phyloP scores from a whole-genome alignment of 2,888 invertebrate genomes.

The Latrodectus elegans region DNA sequence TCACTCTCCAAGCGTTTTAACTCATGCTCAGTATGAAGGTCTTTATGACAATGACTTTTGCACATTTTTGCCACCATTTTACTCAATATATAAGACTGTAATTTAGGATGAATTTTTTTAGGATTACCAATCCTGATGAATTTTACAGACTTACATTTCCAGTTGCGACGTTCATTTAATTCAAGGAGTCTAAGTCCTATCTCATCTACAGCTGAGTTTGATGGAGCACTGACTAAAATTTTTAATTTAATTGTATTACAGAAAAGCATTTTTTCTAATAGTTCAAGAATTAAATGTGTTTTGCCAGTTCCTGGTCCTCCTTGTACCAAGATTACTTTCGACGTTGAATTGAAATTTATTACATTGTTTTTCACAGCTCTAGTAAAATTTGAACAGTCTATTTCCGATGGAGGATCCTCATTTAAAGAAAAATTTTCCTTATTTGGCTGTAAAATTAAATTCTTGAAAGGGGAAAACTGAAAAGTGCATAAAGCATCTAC shows the following conservation, averaged over 20 bases:
- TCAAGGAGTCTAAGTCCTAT: slow-evolving; percentile 81
- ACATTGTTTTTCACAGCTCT: slow-evolving; percentile 79
- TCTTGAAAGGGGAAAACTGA: slow-evolving; percentile 79
- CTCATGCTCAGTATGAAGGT: background rate
- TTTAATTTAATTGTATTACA: slow-evolving; percentile 72
- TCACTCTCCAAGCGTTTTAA: background rate
- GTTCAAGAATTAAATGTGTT: slow-evolving; percentile 84
- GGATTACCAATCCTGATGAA: slow-evolving; percentile 82
- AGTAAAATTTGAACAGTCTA: slow-evolving; percentile 78
- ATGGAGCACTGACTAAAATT: slow-evolving; percentile 88
- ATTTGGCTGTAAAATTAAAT: slow-evolving; percentile 79
- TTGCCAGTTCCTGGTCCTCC: slow-evolving; percentile 93
- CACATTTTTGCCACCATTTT: background rate
- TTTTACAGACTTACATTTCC: slow-evolving; percentile 77
- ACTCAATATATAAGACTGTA: slow-evolving; percentile 79
- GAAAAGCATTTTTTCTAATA: slow-evolving; percentile 80
- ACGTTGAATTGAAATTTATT: slow-evolving; percentile 74
- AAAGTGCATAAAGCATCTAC: slow-evolving; percentile 75
- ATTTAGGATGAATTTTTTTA: slow-evolving; percentile 79
- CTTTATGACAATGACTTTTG: background rate
- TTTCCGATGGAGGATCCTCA: slow-evolving; percentile 46
- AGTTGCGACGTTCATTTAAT: slow-evolving; percentile 76
- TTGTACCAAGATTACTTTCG: slow-evolving; percentile 85
- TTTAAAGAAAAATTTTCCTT: slow-evolving; percentile 13
- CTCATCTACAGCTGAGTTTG: slow-evolving; percentile 90